Evolutionary conservation across 2,113 vertebrate species (phyloP), one percentile per base, ranked within the genome.

Genomic region (Sinocyclocheilus maitianheensis): DNA sequence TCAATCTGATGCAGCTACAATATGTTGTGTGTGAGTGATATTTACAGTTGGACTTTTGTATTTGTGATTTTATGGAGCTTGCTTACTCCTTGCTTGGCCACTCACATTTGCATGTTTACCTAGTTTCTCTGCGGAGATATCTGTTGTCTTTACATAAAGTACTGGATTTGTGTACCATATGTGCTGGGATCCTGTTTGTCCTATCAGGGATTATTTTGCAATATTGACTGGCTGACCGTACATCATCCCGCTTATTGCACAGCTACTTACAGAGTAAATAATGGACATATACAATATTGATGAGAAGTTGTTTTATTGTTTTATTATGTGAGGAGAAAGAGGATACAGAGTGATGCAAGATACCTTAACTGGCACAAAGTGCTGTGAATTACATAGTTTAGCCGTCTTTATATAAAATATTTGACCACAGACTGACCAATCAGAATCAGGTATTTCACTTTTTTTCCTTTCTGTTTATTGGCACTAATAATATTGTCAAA

Each of bases 1-100:
- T 30, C 58, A 16, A 5, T 16, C 16, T 83, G 10, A 71, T 71
- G 63, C 11, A 30, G 62, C 43, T 34, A 46, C 3, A 18, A 20
- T 46, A 8, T 81, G 34, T 65, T 81, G 60, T 81, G 40, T 81
- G 58, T 81, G 58, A 34, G 7, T 63, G 72, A 85, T 81, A 40
- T 72, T 37, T 71, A 75, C 60, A 67, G 62, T 63, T 30, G 1
- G 6, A 55, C 63, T 81, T 78, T 48, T 76, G 83, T 53, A 48
- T 84, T 63, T 83, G 81, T 72, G 43, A 34, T 53, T 78, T 78
- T 58, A 12, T 80, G 26, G 14, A 14, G 26, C 24, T 67, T 67
- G 26, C 26, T 67, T 67, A 67, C 63, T 30, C 13, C 65, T 67
- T 7, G 14, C 51, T 4, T 53, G 53, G 30, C 11, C 34, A 72